Base-by-base conservation (phyloP, 2,113 vertebrate species). In the Lophura nycthemera region DNA sequence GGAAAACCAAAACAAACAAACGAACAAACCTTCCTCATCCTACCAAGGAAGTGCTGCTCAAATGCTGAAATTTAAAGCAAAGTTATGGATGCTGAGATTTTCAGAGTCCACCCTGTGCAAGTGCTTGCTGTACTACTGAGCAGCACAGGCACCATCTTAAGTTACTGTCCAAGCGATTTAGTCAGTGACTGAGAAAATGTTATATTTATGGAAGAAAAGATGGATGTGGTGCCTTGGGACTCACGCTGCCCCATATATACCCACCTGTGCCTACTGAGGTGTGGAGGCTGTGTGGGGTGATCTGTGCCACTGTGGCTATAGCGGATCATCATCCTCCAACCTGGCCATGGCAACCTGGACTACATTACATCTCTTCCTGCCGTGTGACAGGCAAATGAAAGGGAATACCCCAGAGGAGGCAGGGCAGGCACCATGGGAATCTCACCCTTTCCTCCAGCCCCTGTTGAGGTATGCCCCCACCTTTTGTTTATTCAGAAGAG, bases 91-190 rank as follows among this genome's bases (percentile, higher is more conserved):
- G 40, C 34, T 70, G 67, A 19, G 69, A 69, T 89, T 64, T 34
- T 83, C 22, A 8, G 80, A 86, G 43, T 75, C 82, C 43, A 45
- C 42, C 9, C 2, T 40, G 76, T 48, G 43, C 48, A 75, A 56
- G n/a, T 5, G 57, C 34, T 78, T 13, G 64, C 29, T 67, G 61
- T 29, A 48, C 24, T 59, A 34, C 43, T 13, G 36, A 65, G 70
- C 57, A 69, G 42, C 25, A 19, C 36, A 78, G 83, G 32, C 90
- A 95, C 85, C 80, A 93, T 84, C 73, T 95, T 86, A 78, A 86
- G 10, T 2, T 42, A 34, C 57, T 47, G 16, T 29, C 76, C 43
- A 36, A 74, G 38, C 57, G 47, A 69, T 89, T 81, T 57, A 79
- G 24, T 82, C 72, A 69, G 50, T 20, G 40, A 24, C 48, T 61